These are phyloP conservation scores for Drosophila nigricruria DNA, from an alignment of 2,888 invertebrate species.

Conservation along the genomic window DNA sequence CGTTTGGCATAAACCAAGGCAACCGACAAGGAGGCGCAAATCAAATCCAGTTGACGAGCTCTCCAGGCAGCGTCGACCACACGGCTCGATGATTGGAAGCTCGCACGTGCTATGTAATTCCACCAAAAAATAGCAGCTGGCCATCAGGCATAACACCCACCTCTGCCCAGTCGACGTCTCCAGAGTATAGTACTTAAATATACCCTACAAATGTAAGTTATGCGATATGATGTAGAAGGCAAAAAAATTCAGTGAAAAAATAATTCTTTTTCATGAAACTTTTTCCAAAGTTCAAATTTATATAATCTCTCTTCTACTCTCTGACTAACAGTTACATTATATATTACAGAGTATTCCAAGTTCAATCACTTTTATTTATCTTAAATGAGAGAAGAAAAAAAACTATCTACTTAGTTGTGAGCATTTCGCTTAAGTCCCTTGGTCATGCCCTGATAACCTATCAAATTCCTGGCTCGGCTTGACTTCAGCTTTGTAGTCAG, in stretches of 20 bases:
- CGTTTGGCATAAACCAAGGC: constrained; percentile 24
- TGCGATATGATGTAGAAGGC: not conserved
- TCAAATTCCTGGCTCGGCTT: constrained; percentile 20
- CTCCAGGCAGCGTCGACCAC: constrained; percentile 22
- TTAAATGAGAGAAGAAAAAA: no score
- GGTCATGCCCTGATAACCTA: constrained; percentile 35
- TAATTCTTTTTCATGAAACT: not conserved
- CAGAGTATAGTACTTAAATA: not conserved
- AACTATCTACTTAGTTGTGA: constrained; percentile 14
- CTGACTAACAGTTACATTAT: no score
- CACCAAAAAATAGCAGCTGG: constrained; percentile 45
- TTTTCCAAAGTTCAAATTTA: no score
- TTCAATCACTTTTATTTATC: not conserved
- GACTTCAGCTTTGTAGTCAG: constrained; percentile 30
- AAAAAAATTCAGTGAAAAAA: not conserved
- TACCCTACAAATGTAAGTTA: not conserved
- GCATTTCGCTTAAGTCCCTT: constrained; percentile 14
- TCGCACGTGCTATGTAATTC: constrained; percentile 57
- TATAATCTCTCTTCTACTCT: no score
- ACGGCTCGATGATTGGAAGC: constrained; percentile 38
- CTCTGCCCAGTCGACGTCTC: not conserved
- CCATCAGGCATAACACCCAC: constrained; percentile 11
- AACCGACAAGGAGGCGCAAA: constrained; percentile 48
- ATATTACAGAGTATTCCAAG: constrained; percentile 10
- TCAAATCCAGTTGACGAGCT: constrained; percentile 61